Evolutionary conservation across 2,113 vertebrate genomes (phyloP).

Genomic region (Paralichthys olivaceus): DNA sequence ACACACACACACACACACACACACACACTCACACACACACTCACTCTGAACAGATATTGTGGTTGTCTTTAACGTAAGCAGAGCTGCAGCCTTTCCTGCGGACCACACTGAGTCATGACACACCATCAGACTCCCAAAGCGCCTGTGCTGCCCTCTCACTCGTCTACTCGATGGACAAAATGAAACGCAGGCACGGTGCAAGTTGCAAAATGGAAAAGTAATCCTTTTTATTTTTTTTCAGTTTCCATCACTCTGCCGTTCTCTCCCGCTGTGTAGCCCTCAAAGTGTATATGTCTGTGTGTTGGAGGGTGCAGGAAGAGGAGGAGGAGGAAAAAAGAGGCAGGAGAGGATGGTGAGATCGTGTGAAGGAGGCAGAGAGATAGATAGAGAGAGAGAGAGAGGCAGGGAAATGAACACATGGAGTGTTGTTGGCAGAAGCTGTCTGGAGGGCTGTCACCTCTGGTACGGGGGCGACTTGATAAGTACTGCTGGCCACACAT

Average conservation of each 20-base stretch:
- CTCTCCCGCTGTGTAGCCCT: conserved; percentile 3
- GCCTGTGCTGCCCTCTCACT: conserved; percentile 8
- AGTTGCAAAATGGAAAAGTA: conserved; percentile 47
- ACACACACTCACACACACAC: conserved; percentile 22
- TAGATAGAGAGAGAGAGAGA: not conserved
- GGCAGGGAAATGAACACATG: conserved; percentile 40
- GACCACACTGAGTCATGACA: conserved; percentile 55
- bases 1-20: conserved; percentile 13
- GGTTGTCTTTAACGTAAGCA: conserved; percentile 42
- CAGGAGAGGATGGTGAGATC: conserved; percentile 16
- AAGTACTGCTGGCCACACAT: conserved; percentile 34
- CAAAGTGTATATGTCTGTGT: conserved; percentile 15
- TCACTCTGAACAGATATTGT: conserved; percentile 20
- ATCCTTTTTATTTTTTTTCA: conserved; percentile 1
- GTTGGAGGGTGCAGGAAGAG: conserved; percentile 22
- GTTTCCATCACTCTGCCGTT: conserved; percentile 28
- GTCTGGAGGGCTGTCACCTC: conserved; percentile 38
- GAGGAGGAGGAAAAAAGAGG: not conserved
- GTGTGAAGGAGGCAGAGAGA: conserved; percentile 39
- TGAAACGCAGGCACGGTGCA: conserved; percentile 36
- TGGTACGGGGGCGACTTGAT: conserved; percentile 24
- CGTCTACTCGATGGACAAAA: conserved; percentile 19
- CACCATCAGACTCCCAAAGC: conserved; percentile 25
- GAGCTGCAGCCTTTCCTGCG: conserved; percentile 28
- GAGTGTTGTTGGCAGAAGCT: conserved; percentile 32